These are phyloP conservation scores for Drosophila parvula DNA, from an alignment of 1,140 invertebrate species.

Conservation along the genomic window DNA sequence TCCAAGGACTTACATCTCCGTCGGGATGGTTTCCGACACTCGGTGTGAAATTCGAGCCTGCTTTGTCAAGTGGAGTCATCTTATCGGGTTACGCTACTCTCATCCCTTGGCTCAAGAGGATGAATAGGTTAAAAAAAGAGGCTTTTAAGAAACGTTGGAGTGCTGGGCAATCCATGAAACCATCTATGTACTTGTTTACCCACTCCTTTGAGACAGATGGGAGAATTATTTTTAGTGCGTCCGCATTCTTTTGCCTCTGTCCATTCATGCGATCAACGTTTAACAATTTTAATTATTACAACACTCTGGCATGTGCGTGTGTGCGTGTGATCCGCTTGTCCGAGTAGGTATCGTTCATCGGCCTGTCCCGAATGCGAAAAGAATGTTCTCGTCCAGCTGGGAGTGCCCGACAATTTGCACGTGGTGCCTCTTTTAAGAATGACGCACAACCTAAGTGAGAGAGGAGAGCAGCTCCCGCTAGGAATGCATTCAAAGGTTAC, in stretches of 20 bases:
- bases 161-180: background rate
- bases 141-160: background rate
- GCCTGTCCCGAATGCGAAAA: background rate
- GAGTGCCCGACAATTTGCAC: conserved; percentile 29
- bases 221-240: conserved; percentile 24
- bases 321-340: conserved; percentile 4
- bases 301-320: conserved; percentile 1
- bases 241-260: conserved; percentile 19
- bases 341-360: conserved; percentile 11
- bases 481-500: background rate
- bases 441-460: background rate
- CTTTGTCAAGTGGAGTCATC: conserved; percentile 19
- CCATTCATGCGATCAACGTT: conserved; percentile 9
- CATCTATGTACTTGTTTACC: conserved; percentile 3
- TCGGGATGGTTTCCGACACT: conserved; percentile 7
- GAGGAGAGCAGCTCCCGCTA: too few species aligned
- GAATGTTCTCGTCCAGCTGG: conserved; percentile 11
- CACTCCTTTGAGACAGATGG: background rate
- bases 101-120: background rate
- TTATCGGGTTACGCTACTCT: conserved; percentile 10
- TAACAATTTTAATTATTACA: conserved; percentile 35
- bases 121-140: background rate
- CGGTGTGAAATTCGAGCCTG: conserved; percentile 14
- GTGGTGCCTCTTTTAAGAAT: conserved; percentile 30
- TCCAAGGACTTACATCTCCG: conserved; percentile 1